Evolutionary conservation across 1,140 invertebrate genomes (phyloP).

Genomic region (Sipha flava): DNA sequence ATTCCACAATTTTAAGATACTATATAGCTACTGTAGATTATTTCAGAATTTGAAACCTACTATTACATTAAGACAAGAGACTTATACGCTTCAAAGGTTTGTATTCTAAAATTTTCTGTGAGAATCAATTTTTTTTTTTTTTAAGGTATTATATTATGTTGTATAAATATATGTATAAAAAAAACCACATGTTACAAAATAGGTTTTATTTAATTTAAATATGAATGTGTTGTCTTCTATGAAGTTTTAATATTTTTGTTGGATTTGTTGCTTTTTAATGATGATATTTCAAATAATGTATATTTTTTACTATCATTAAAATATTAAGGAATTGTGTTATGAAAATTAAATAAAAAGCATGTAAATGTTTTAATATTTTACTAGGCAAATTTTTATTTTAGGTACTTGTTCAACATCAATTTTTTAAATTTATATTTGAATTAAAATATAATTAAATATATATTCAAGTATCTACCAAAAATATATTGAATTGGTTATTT

Average conservation of each 20-base stretch:
- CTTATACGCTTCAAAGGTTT: conserved; percentile 10
- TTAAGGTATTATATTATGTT: neutral
- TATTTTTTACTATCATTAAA: neutral
- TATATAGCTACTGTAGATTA: no score
- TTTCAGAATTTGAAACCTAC: conserved; percentile 37
- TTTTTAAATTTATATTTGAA: neutral
- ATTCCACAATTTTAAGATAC: no score
- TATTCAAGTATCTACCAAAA: no score
- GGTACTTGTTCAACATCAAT: neutral
- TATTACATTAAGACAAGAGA: neutral
- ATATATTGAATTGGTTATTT: no score
- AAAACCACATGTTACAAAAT: neutral
- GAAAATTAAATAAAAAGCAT: neutral
- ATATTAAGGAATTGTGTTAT: neutral
- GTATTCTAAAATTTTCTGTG: neutral
- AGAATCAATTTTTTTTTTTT: neutral
- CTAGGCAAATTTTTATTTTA: neutral
- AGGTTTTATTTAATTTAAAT: neutral
- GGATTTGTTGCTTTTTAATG: neutral
- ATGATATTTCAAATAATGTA: neutral
- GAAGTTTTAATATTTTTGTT: neutral
- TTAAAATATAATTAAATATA: no score
- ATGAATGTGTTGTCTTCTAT: neutral
- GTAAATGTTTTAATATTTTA: no score
- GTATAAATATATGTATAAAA: neutral